These are phyloP conservation scores for Phaethon lepturus DNA, from an alignment of 2,113 vertebrate species.

Conservation along the genomic window DNA sequence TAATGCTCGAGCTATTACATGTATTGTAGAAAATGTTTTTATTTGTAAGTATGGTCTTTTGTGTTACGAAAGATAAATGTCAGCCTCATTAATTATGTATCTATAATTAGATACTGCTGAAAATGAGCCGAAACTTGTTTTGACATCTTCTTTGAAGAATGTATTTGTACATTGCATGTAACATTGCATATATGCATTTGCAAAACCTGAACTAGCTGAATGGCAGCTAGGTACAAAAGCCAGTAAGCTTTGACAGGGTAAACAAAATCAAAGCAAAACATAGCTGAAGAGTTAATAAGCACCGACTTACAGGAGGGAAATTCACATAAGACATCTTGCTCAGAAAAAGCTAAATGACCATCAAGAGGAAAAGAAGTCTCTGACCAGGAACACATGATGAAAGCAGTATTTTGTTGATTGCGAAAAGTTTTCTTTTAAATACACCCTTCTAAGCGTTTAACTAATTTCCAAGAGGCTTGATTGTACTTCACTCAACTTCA, in stretches of 20 bases:
- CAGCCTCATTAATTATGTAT: slow-evolving; percentile 71
- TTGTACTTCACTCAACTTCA: background rate
- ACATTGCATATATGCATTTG: slow-evolving; percentile 51
- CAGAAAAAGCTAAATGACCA: slow-evolving; percentile 33
- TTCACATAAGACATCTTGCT: slow-evolving; percentile 1
- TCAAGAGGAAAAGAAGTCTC: slow-evolving; percentile 46
- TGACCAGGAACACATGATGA: slow-evolving; percentile 50
- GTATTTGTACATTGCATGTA: slow-evolving; percentile 65
- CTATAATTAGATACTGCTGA: slow-evolving; percentile 66
- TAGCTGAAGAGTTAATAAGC: slow-evolving; percentile 28
- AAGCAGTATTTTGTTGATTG: slow-evolving; percentile 47
- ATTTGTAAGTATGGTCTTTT: slow-evolving; percentile 49
- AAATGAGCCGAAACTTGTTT: slow-evolving; percentile 70
- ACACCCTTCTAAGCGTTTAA: slow-evolving; percentile 41
- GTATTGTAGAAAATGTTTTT: slow-evolving; percentile 21
- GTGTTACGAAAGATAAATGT: slow-evolving; percentile 68
- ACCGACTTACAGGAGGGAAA: slow-evolving; percentile 21
- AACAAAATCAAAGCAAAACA: slow-evolving; percentile 55
- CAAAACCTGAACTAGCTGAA: slow-evolving; percentile 49
- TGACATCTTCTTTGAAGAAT: slow-evolving; percentile 72
- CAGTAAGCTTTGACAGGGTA: slow-evolving; percentile 25
- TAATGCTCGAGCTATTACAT: background rate
- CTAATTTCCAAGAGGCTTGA: slow-evolving; percentile 59
- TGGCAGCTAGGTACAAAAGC: slow-evolving; percentile 46
- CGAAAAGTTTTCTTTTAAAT: slow-evolving; percentile 64